phyloP scores from a whole-genome alignment of 2,797 vertebrate genomes.

The Lepus oiostolus region DNA sequence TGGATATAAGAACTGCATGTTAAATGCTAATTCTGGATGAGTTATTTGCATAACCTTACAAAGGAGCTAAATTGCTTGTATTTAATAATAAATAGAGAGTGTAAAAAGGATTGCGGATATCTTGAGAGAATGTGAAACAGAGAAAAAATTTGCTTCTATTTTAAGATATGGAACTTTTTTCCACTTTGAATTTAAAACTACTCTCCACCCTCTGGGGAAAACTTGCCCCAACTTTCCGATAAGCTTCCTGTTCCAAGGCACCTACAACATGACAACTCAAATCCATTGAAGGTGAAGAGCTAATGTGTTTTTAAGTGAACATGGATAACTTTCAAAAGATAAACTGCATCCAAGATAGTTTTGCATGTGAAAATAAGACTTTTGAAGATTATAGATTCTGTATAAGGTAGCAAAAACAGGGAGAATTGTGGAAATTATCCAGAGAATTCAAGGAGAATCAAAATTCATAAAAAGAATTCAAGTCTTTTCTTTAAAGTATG shows the following conservation, averaged over 20 bases:
- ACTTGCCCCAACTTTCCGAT: slow-evolving; percentile 77
- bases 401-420: slow-evolving; percentile 48
- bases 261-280: slow-evolving; percentile 63
- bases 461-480: slow-evolving; percentile 63
- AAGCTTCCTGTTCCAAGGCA: slow-evolving; percentile 72
- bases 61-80: slow-evolving; percentile 87
- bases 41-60: slow-evolving; percentile 87
- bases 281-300: slow-evolving; percentile 76
- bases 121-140: slow-evolving; percentile 79
- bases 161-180: slow-evolving; percentile 78
- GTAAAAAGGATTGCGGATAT: slow-evolving; percentile 77
- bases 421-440: slow-evolving; percentile 23
- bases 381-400: slow-evolving; percentile 57
- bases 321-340: slow-evolving; percentile 78
- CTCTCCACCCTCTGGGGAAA: slow-evolving; percentile 60
- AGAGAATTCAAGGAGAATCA: slow-evolving; percentile 54
- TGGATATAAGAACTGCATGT: slow-evolving; percentile 86
- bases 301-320: slow-evolving; percentile 77
- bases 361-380: slow-evolving; percentile 66
- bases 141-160: slow-evolving; percentile 83
- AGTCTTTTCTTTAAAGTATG: slow-evolving; percentile 24
- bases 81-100: slow-evolving; percentile 86
- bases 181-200: slow-evolving; percentile 78
- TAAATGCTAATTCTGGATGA: slow-evolving; percentile 87
- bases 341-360: slow-evolving; percentile 70